Conservation (phyloP, 2,113 vertebrate genomes). For the Gobiocypris rarus region DNA sequence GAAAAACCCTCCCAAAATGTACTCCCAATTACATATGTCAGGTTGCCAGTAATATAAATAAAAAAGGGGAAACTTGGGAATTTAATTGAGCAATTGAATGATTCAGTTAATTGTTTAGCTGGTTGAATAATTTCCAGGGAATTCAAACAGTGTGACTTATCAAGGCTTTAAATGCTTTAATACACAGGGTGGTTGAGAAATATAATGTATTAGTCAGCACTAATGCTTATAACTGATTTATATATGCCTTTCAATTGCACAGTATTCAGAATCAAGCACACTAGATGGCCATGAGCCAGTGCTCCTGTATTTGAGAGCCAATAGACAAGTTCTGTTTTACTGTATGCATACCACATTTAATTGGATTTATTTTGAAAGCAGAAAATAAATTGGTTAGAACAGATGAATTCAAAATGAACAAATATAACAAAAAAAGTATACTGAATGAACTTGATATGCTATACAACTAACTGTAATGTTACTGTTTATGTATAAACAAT, state of each 20-base stretch:
- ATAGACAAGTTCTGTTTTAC: not conserved
- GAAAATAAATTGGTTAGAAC: not conserved
- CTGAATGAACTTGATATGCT: not conserved
- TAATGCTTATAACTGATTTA: not conserved
- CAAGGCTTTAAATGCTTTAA: not conserved
- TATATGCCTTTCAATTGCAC: not conserved
- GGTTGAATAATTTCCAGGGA: not conserved
- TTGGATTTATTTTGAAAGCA: not conserved
- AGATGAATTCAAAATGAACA: not conserved
- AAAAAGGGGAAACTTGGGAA: not conserved
- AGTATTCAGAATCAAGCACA: not conserved
- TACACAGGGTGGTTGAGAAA: not conserved
- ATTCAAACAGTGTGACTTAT: not conserved
- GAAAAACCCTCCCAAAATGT: no score
- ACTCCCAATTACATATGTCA: not conserved
- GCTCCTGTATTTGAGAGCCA: not conserved
- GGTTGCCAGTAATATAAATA: not conserved
- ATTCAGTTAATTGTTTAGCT: not conserved
- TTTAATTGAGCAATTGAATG: not conserved
- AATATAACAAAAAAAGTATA: not conserved
- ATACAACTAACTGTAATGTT: not conserved
- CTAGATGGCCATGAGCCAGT: not conserved
- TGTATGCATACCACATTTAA: not conserved
- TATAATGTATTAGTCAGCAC: not conserved
- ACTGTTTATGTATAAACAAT: not conserved